These are phyloP conservation scores for Platyrinchus mystaceus DNA, from an alignment of 2,797 vertebrate species.

Conservation along the genomic window DNA sequence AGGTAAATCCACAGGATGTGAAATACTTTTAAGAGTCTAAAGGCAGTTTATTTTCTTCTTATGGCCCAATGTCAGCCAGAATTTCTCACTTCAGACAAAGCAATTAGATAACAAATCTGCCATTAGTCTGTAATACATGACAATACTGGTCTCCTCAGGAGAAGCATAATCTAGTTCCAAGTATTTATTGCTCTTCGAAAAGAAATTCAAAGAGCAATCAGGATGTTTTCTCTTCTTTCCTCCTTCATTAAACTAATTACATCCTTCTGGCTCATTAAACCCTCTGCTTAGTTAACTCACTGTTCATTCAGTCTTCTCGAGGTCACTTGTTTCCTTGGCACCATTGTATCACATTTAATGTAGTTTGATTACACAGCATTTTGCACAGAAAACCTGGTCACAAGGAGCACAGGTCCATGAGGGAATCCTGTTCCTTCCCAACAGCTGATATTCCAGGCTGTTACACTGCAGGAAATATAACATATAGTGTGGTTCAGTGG, in stretches of 20 bases:
- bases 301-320: not conserved
- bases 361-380: not conserved
- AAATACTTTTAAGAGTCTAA: not conserved
- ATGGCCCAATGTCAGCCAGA: not conserved
- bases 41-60: not conserved
- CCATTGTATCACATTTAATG: not conserved
- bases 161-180: not conserved
- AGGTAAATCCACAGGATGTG: not conserved
- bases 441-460: not conserved
- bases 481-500: accelerated
- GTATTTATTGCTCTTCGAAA: not conserved
- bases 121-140: not conserved
- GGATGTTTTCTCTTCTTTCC: not conserved
- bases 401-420: not conserved
- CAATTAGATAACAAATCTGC: not conserved
- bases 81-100: not conserved
- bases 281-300: not conserved
- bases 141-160: not conserved
- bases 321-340: not conserved
- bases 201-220: not conserved
- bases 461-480: not conserved
- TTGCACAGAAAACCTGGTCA: not conserved
- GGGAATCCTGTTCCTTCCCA: not conserved
- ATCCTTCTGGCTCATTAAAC: not conserved
- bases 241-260: constrained; percentile 6